Conservation (phyloP, 2,888 invertebrate species). For the Pimpla rufipes region DNA sequence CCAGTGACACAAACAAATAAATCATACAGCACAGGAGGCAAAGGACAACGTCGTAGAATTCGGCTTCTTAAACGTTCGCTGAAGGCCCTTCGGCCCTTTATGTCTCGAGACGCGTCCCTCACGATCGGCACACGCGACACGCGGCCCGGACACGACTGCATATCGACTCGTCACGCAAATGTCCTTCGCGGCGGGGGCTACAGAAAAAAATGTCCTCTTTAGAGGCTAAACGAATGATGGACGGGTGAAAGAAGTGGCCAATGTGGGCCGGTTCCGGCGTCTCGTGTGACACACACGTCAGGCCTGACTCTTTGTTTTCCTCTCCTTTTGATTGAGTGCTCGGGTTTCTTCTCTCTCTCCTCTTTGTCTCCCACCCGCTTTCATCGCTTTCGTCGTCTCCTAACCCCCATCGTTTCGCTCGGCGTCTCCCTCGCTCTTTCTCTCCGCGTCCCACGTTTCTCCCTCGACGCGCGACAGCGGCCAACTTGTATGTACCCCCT, state of each 20-base stretch:
- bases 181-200: slow-evolving; percentile 19
- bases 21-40: neutral
- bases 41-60: neutral
- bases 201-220: slow-evolving; percentile 76
- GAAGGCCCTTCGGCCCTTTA: slow-evolving; percentile 40
- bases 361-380: slow-evolving; percentile 54
- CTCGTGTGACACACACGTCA: slow-evolving; percentile 84
- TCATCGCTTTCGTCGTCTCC: slow-evolving; percentile 8
- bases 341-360: slow-evolving; percentile 70
- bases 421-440: neutral
- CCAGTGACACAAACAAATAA: neutral
- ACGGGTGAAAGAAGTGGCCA: slow-evolving; percentile 85
- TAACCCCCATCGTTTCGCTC: neutral
- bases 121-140: slow-evolving; percentile 34
- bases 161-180: slow-evolving; percentile 39
- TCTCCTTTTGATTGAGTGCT: slow-evolving; percentile 82
- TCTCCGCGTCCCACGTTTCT: neutral
- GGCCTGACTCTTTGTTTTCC: slow-evolving; percentile 81
- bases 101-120: slow-evolving; percentile 26
- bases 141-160: slow-evolving; percentile 46
- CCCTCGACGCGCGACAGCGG: neutral
- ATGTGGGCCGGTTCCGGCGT: slow-evolving; percentile 85
- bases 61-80: slow-evolving; percentile 32
- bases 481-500: too few species aligned
- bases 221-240: slow-evolving; percentile 80